Conservation (phyloP, 2,888 invertebrate genomes). For the Eristalis intricaria region DNA sequence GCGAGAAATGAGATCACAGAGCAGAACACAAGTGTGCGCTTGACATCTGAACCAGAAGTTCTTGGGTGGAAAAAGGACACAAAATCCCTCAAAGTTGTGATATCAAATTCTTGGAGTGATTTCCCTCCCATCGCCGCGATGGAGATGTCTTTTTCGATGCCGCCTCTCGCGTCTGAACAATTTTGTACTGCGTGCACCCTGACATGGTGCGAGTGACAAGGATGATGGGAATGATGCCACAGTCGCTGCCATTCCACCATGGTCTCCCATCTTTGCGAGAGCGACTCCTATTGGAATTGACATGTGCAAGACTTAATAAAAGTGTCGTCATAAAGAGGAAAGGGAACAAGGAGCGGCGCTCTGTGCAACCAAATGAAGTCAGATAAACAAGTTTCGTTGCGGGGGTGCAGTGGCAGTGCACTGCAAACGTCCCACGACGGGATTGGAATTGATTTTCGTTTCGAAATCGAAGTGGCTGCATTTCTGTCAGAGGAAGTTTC, state of each 20-base stretch:
- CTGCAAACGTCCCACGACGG: conserved; percentile 2
- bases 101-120: conserved; percentile 61
- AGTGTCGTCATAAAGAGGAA: conserved; percentile 55
- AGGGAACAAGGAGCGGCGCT: conserved; percentile 5
- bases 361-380: conserved; percentile 58
- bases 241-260: conserved; percentile 13
- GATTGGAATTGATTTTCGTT: conserved; percentile 66
- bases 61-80: neutral
- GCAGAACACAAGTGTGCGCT: conserved; percentile 59
- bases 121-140: conserved; percentile 14
- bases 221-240: conserved; percentile 17
- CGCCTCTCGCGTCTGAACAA: conserved; percentile 14
- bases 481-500: conserved; percentile 47
- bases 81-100: conserved; percentile 3
- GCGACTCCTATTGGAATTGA: conserved; percentile 60
- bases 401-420: neutral
- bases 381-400: conserved; percentile 66
- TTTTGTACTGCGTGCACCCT: conserved; percentile 55
- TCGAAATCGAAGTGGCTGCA: conserved; percentile 56
- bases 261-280: neutral
- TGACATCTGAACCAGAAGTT: conserved; percentile 53
- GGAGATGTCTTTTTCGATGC: neutral
- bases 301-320: conserved; percentile 72
- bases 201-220: conserved; percentile 61
- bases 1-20: conserved; percentile 37